A percentile compares a stretch with the other conserved stretches of the same genome.
phyloP scores from a whole-genome alignment of 2,797 vertebrate genomes.

The Champsocephalus esox region DNA sequence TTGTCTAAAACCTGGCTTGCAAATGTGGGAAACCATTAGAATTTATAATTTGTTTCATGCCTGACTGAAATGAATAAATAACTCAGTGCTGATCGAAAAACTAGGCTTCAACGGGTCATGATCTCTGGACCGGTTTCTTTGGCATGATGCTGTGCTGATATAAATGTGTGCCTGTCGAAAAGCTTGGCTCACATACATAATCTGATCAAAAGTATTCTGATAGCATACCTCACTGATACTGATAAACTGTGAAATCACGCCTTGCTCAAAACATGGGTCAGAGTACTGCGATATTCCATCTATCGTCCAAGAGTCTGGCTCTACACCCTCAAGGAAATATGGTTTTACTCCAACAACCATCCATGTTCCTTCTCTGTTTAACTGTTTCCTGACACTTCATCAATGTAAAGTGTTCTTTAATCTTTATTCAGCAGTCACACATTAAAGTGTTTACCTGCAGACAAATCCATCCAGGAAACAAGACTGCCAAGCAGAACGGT shows the following conservation, averaged over 20 bases:
- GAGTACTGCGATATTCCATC: slow-evolving; percentile 10
- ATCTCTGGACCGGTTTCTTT: slow-evolving; percentile 24
- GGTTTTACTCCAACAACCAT: slow-evolving; percentile 15
- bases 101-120: slow-evolving; percentile 13
- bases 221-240: slow-evolving; percentile 34
- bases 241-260: slow-evolving; percentile 43
- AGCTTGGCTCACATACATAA: slow-evolving; percentile 20
- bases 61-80: slow-evolving; percentile 26
- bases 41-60: slow-evolving; percentile 22
- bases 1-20: slow-evolving; percentile 17
- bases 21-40: slow-evolving; percentile 12
- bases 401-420: slow-evolving; percentile 7
- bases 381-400: slow-evolving; percentile 17
- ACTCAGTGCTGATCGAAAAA: slow-evolving; percentile 14
- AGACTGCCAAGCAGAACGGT: neutral
- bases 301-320: slow-evolving; percentile 5
- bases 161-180: slow-evolving; percentile 16
- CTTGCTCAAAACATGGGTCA: slow-evolving; percentile 29
- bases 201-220: slow-evolving; percentile 30
- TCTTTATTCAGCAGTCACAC: neutral
- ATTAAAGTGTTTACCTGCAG: neutral
- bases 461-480: neutral
- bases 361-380: slow-evolving; percentile 19
- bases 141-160: slow-evolving; percentile 23
- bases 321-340: slow-evolving; percentile 10